Evolutionary conservation across 2,113 vertebrate species (phyloP).

Genomic region (Thunnus maccoyii): DNA sequence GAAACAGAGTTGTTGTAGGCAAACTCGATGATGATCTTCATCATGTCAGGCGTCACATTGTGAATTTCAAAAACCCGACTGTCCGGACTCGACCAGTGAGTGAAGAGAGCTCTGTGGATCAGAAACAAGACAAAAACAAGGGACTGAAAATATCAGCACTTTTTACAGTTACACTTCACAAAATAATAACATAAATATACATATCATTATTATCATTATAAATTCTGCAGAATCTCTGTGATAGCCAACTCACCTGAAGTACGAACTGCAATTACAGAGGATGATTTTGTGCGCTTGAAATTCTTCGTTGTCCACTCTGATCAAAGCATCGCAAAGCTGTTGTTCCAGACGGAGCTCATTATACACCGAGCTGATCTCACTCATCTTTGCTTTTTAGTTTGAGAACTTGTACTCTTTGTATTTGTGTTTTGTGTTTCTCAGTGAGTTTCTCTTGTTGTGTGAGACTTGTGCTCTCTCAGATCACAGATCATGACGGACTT

Average conservation of each 20-base stretch:
- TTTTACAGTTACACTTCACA: not conserved
- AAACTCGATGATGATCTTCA: slow-evolving; percentile 62
- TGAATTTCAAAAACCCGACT: slow-evolving; percentile 27
- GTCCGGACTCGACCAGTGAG: slow-evolving; percentile 23
- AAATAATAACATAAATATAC: not conserved
- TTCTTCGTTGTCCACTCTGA: slow-evolving; percentile 37
- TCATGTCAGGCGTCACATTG: slow-evolving; percentile 17
- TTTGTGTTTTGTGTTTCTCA: not conserved
- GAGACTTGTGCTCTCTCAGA: not conserved
- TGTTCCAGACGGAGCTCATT: slow-evolving; percentile 33
- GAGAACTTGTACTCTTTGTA: not conserved
- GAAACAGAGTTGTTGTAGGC: slow-evolving; percentile 60
- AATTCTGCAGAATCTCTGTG: not conserved
- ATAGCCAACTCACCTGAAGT: slow-evolving; percentile 48
- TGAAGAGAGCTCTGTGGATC: slow-evolving; percentile 46
- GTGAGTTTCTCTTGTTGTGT: not conserved
- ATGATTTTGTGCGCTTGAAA: slow-evolving; percentile 50
- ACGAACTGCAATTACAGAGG: slow-evolving; percentile 52
- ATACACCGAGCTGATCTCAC: not conserved
- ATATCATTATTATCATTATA: not conserved
- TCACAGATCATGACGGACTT: not conserved
- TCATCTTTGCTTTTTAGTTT: slow-evolving; percentile 7
- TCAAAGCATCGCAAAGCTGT: slow-evolving; percentile 35
- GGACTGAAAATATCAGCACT: not conserved
- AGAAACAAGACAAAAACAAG: not conserved